Conservation (phyloP, 2,113 vertebrate species). For the Scomber japonicus region DNA sequence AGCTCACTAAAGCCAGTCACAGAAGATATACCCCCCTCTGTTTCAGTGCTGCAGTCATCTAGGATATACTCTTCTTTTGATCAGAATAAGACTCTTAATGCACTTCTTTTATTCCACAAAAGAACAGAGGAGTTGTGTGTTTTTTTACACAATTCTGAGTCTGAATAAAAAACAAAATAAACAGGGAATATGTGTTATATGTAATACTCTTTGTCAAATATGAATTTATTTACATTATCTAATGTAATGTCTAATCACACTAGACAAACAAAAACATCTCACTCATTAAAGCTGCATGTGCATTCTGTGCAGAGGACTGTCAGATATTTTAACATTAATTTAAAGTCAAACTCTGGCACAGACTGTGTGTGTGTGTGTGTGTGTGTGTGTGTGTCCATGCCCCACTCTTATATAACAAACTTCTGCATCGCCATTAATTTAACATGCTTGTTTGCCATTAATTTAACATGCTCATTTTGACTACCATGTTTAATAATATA, state of each 20-base stretch:
- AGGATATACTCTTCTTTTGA: too few species aligned
- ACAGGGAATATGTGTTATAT: too few species aligned
- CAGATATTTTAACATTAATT: neutral
- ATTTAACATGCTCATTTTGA: constrained; percentile 49
- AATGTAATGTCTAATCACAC: neutral
- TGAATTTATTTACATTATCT: too few species aligned
- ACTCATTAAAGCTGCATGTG: constrained; percentile 22
- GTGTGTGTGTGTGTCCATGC: constrained; percentile 10
- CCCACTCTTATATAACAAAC: constrained; percentile 7
- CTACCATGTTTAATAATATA: constrained; percentile 41
- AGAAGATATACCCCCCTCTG: too few species aligned
- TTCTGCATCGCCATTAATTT: constrained; percentile 31
- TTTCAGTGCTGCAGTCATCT: too few species aligned
- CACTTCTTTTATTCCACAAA: too few species aligned
- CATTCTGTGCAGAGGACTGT: neutral
- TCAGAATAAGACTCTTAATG: too few species aligned
- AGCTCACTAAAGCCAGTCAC: too few species aligned
- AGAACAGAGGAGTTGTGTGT: too few species aligned
- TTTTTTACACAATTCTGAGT: too few species aligned
- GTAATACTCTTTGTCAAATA: too few species aligned
- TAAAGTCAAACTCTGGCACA: neutral
- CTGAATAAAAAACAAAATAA: too few species aligned
- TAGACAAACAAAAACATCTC: neutral
- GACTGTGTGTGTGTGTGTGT: constrained; percentile 12
- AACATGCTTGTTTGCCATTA: constrained; percentile 23